Evolutionary conservation across 2,797 vertebrate species (phyloP), one percentile per base, ranked within the genome.

Genomic region (Enteromius viviparus): DNA sequence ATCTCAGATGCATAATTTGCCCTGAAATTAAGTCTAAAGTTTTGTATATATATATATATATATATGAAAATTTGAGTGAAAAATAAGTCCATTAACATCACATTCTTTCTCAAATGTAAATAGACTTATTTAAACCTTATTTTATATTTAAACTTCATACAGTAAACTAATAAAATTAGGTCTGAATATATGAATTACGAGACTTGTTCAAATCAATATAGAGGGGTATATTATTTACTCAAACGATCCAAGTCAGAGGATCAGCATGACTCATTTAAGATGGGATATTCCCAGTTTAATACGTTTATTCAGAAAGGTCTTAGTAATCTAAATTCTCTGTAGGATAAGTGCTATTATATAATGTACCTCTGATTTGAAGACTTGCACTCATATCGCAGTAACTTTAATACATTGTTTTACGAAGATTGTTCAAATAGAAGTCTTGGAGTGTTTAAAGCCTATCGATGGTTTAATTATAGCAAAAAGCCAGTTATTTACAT

Each of bases 251-350:
- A 45, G 53, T 60, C 23, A 71, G 3, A 60, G 68, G 79, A 58
- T 71, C 37, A 80, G 66, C 37, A 60, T 72, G 55, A 72, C 42
- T 62, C 68, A 60, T 72, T 81, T 11, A 47, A 23, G 53, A 34
- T 0, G 26, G 68, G 55, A 81, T 81, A 72, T 81, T 29, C 68
- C 68, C 53, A 62, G 40, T 72, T 68, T 34, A 83, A 58, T 19
- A 19, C 3, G 15, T 42, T 64, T 82, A 78, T 37, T 80, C 15
- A 21, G 32, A 70, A 69, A 62, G 34, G 37, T n/a, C 37, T 62
- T 40, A n/a, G 32, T 79, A 79, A 80, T 80, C 65, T 26, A 58
- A 80, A 58, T 26, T 69, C 32, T 64, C 49, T 69, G 34, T 11
- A 19, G 34, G n/a, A 70, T 26, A 80, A 55, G 53, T 49, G 17